Conservation (phyloP, 2,113 vertebrate genomes). For the Stegostoma tigrinum region DNA sequence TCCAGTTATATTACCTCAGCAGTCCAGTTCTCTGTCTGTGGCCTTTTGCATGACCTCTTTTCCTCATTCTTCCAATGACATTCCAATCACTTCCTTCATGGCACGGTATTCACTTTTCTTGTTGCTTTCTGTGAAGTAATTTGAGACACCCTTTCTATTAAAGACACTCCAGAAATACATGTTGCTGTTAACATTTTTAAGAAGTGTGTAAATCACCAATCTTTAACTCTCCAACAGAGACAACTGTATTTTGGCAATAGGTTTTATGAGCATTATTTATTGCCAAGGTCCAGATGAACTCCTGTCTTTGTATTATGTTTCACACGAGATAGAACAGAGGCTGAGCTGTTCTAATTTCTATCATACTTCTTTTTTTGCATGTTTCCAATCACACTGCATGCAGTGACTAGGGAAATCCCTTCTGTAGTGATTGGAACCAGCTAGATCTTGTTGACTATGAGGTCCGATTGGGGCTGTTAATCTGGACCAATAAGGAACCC, state of each 20-base stretch:
- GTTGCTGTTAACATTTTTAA: not conserved
- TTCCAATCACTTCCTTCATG: not conserved
- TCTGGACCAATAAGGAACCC: no score
- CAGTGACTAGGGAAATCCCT: not conserved
- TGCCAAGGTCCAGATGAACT: not conserved
- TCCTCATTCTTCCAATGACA: not conserved
- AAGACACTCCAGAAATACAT: not conserved
- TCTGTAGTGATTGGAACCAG: no score
- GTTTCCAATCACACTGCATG: not conserved
- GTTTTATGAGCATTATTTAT: not conserved
- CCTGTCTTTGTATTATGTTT: not conserved
- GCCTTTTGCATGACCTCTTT: not conserved
- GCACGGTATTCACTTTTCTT: not conserved
- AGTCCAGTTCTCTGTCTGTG: not conserved
- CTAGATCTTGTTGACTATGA: no score
- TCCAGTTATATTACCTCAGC: not conserved
- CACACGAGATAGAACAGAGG: not conserved
- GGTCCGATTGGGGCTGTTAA: no score
- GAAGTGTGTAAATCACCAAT: not conserved
- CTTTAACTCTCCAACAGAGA: not conserved
- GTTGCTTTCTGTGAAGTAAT: not conserved
- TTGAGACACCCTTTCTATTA: not conserved
- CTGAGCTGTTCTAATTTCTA: not conserved
- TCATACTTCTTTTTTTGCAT: not conserved
- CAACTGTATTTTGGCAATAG: not conserved